Evolutionary conservation across 2,888 invertebrate species (phyloP).

Genomic region (Caprella mutica): DNA sequence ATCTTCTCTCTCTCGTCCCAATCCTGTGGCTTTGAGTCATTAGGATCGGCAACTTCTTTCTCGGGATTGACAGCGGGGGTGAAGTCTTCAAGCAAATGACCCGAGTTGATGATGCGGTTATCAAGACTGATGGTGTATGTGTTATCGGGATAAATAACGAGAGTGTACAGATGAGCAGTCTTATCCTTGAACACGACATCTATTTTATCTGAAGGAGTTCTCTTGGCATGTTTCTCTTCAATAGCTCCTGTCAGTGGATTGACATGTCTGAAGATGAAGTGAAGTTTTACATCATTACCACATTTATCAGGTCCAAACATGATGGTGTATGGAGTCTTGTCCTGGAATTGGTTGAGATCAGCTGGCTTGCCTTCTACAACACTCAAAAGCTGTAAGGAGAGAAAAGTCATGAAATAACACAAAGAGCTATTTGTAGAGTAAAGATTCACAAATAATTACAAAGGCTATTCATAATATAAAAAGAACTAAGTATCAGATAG

Average conservation of each 20-base stretch:
- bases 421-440: neutral
- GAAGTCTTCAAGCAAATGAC: slow-evolving; percentile 77
- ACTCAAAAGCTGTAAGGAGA: slow-evolving; percentile 21
- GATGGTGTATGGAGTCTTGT: slow-evolving; percentile 94
- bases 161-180: slow-evolving; percentile 73
- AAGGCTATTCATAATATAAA: too few species aligned
- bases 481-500: too few species aligned
- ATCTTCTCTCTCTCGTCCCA: slow-evolving; percentile 96
- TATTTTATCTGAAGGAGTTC: slow-evolving; percentile 24
- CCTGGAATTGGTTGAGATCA: slow-evolving; percentile 61
- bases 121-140: slow-evolving; percentile 71
- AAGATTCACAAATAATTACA: neutral
- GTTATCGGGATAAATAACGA: slow-evolving; percentile 67
- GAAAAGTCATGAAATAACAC: neutral
- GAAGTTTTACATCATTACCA: slow-evolving; percentile 81
- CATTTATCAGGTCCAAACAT: slow-evolving; percentile 99
- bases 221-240: slow-evolving; percentile 88
- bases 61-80: slow-evolving; percentile 90
- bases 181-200: slow-evolving; percentile 86
- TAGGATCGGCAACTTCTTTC: slow-evolving; percentile 82
- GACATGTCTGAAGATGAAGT: slow-evolving; percentile 84
- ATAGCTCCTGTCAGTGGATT: slow-evolving; percentile 82
- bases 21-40: slow-evolving; percentile 66
- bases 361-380: slow-evolving; percentile 9
- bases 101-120: slow-evolving; percentile 65